Base-by-base conservation (phyloP, 1,140 invertebrate species). In the Drosophila navojoa region DNA sequence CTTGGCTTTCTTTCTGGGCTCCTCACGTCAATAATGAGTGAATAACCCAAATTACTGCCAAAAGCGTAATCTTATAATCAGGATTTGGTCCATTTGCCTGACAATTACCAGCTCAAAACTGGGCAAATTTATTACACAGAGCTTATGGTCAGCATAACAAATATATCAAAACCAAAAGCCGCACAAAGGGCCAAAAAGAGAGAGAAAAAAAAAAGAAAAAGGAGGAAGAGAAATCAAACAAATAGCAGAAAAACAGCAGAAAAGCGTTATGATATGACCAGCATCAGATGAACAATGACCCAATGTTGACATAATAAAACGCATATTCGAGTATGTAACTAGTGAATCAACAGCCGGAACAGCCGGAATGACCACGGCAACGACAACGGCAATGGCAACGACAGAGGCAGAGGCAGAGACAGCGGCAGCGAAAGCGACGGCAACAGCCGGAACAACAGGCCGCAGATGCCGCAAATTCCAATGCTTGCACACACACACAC, bases 281-380 rank as follows among this genome's bases (percentile, higher is more conserved):
- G 64, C 62, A 82, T 55, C 60, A 59, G 38, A 25, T 87, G 82
- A 79, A 86, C 82, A 86, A 86, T 86, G 79, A 71, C 69, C 78
- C 82, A 70, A 87, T 87, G 82, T 87, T 86, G 79, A 87, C 82
- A 86, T 87, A 87, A 87, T 86, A 87, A 86, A 80, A 85, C 71
- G 79, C 82, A 86, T 76, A 82, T 87, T 54, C 42, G 64, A 68
- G 71, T 69, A 68, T 73, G 71, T 73, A 86, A 86, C 82, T 82
- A 87, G 68, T 68, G 72, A 73, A 64, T 64, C 77, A 80, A 80
- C 72, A 76, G 62, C 71, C 55, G 66, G 49, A 71, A 73, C 71
- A 66, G 38, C 38, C 57, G 47, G 58, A 61, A 63, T 22, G 22
- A 40, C 40, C 50, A 45, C 25, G 50, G 35, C 35, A 19, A 47